These are phyloP conservation scores for Drosophila pseudoananassae DNA, from an alignment of 1,140 invertebrate species.

Conservation along the genomic window DNA sequence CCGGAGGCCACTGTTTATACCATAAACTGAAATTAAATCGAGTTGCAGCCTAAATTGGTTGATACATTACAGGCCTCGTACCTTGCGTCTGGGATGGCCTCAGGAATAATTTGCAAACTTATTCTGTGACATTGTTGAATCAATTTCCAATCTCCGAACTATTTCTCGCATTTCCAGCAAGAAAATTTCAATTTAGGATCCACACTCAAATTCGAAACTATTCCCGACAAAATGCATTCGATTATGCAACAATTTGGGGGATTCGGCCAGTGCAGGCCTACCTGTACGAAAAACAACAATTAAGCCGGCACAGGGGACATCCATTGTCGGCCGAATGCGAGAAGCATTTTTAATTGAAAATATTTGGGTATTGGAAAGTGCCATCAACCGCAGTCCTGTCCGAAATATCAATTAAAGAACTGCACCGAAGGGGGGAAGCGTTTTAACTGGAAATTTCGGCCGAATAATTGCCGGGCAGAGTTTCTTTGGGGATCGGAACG, in stretches of 20 bases:
- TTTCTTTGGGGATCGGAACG: constrained; percentile 16
- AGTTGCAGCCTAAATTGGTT: constrained; percentile 10
- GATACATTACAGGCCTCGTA: constrained; percentile 1
- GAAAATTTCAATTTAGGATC: neutral
- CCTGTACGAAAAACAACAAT: constrained; percentile 40
- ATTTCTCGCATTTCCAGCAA: constrained; percentile 4
- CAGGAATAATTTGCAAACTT: constrained; percentile 20
- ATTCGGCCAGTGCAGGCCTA: neutral
- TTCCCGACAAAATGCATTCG: constrained; percentile 3
- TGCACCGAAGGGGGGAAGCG: constrained; percentile 7
- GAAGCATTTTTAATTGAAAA: constrained; percentile 77
- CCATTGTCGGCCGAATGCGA: constrained; percentile 1
- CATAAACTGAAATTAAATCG: constrained; percentile 12
- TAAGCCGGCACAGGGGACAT: constrained; percentile 55
- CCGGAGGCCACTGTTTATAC: constrained; percentile 5
- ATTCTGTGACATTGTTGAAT: neutral
- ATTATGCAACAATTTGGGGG: constrained; percentile 44
- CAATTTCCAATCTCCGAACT: constrained; percentile 1
- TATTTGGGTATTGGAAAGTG: constrained; percentile 74
- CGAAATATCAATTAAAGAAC: constrained; percentile 49
- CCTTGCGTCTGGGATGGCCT: neutral
- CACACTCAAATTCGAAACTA: constrained; percentile 8
- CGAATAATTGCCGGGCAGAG: constrained; percentile 40
- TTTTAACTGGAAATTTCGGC: constrained; percentile 5
- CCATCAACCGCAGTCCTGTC: constrained; percentile 61